Percentiles rank a stretch among this genome's conserved stretches.
phyloP scores from a whole-genome alignment of 2,113 vertebrate genomes.

The Scytalopus superciliaris region DNA sequence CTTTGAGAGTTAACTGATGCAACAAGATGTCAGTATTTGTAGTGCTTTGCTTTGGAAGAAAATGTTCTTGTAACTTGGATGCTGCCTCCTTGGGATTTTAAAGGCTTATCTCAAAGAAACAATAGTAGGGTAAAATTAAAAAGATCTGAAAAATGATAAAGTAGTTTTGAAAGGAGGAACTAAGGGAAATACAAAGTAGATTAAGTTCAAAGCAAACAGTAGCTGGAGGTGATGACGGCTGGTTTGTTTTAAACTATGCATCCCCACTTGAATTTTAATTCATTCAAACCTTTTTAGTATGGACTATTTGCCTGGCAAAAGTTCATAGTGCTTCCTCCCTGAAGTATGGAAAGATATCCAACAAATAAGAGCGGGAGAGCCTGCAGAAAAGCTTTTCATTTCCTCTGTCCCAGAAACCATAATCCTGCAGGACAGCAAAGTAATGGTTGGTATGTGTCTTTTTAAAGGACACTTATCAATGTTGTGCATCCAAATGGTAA shows the following conservation, averaged over 20 bases:
- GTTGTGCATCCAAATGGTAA: background rate
- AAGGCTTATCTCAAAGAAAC: background rate
- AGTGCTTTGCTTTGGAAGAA: background rate
- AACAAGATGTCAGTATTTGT: background rate
- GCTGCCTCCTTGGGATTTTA: background rate
- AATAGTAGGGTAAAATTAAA: conserved; percentile 2
- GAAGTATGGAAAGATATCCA: conserved; percentile 22
- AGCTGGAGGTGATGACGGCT: conserved; percentile 35
- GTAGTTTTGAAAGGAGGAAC: conserved; percentile 25
- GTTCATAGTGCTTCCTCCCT: conserved; percentile 1
- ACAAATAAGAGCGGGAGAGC: conserved; percentile 1
- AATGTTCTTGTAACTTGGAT: background rate
- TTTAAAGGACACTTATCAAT: background rate
- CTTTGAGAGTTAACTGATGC: background rate
- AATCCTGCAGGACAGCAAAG: conserved; percentile 45
- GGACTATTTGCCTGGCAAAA: background rate
- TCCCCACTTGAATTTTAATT: conserved; percentile 34
- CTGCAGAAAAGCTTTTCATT: conserved; percentile 68
- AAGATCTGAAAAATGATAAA: conserved; percentile 29
- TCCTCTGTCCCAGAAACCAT: conserved; percentile 64
- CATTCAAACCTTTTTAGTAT: background rate
- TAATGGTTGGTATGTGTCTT: conserved; percentile 40
- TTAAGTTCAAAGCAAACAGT: conserved; percentile 39
- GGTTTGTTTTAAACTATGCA: conserved; percentile 26
- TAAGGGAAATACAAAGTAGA: conserved; percentile 25